These are phyloP conservation scores for Bicyclus anynana DNA, from an alignment of 1,140 invertebrate genomes.

Conservation along the genomic window DNA sequence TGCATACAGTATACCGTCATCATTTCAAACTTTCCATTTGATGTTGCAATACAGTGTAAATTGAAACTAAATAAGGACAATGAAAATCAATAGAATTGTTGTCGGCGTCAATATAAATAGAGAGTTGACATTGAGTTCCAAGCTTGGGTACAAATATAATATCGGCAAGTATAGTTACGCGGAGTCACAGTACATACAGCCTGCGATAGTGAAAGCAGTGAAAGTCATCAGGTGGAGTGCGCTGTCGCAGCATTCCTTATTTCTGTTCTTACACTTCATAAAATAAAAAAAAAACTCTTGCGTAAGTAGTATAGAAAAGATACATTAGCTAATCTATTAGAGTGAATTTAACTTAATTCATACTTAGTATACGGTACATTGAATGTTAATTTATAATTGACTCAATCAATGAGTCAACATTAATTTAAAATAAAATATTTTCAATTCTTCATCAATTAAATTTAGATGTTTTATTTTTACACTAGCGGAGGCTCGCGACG, in stretches of 20 bases:
- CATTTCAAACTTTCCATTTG: constrained; percentile 61
- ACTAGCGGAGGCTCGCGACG: no score
- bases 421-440: no score
- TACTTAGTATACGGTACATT: no score
- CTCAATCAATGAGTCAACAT: no score
- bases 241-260: constrained; percentile 36
- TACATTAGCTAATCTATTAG: no score
- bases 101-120: constrained; percentile 65
- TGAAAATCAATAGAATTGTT: constrained; percentile 59
- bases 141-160: constrained; percentile 34
- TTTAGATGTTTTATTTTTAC: no score
- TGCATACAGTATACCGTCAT: constrained; percentile 44
- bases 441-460: no score
- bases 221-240: constrained; percentile 49
- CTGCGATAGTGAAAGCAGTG: constrained; percentile 68
- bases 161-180: constrained; percentile 39
- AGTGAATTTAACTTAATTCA: no score
- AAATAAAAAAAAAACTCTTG: constrained; percentile 25
- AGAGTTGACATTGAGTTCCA: constrained; percentile 47
- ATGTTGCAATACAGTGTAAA: constrained; percentile 57
- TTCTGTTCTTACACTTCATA: constrained; percentile 31
- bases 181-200: constrained; percentile 50
- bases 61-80: constrained; percentile 58
- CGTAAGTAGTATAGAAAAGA: no score
- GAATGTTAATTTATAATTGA: no score